Conservation (phyloP, 1,140 invertebrate species). For the Hesperophylax magnus region DNA sequence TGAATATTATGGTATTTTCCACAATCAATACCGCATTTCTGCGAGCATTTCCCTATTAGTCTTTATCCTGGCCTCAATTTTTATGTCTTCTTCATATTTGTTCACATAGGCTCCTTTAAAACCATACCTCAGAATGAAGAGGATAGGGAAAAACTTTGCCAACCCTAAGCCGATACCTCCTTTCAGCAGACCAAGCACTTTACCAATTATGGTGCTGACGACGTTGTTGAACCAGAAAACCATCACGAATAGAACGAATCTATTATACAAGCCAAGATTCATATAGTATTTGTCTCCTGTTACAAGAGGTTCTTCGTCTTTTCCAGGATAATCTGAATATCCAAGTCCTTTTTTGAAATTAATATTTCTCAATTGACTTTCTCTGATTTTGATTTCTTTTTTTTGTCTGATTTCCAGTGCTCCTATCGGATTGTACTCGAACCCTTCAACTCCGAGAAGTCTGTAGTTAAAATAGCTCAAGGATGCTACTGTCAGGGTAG, state of each 20-base stretch:
- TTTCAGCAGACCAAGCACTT: conserved; percentile 62
- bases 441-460: conserved; percentile 63
- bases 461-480: conserved; percentile 61
- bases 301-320: neutral
- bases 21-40: conserved; percentile 11
- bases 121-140: conserved; percentile 65
- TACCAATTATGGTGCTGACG: conserved; percentile 60
- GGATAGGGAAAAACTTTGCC: conserved; percentile 65
- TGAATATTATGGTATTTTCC: too few relatives aligned
- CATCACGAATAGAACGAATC: conserved; percentile 34
- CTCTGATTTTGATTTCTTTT: neutral
- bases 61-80: neutral
- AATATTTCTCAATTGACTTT: neutral
- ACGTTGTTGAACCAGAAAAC: conserved; percentile 49
- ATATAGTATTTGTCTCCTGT: conserved; percentile 32
- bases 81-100: conserved; percentile 65
- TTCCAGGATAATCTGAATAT: conserved; percentile 21
- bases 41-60: conserved; percentile 42
- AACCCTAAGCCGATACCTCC: conserved; percentile 60
- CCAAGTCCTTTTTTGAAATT: conserved; percentile 22
- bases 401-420: neutral
- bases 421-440: conserved; percentile 58
- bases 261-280: conserved; percentile 46
- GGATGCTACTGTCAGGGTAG: conserved; percentile 60
- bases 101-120: conserved; percentile 61